Conservation (phyloP, 2,888 invertebrate species). For the Tinea trinotella region DNA sequence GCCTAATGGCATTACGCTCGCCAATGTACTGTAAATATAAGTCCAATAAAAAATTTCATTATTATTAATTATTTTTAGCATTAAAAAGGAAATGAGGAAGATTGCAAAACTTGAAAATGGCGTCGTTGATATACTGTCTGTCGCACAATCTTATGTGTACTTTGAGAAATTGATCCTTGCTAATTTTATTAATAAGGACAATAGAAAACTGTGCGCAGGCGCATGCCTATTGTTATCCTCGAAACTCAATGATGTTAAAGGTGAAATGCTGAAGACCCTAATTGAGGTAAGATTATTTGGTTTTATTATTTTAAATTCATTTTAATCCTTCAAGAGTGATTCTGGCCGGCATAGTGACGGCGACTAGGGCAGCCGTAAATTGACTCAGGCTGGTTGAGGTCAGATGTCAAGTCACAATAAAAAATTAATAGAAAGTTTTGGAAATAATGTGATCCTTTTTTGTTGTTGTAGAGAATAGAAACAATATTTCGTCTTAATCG, state of each 20-base stretch:
- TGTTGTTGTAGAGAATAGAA: constrained; percentile 92
- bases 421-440: no score
- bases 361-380: no score
- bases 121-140: constrained; percentile 87
- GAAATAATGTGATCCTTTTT: no score
- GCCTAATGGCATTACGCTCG: no score
- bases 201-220: constrained; percentile 95
- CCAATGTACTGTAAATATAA: no score
- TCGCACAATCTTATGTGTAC: constrained; percentile 98
- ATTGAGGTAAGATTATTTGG: constrained; percentile 92
- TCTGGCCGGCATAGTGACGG: no score
- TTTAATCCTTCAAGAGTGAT: no score
- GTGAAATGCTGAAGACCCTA: constrained; percentile 85
- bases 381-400: no score
- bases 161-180: constrained; percentile 96
- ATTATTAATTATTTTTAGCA: no score
- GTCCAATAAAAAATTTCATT: no score
- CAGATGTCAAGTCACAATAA: no score
- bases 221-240: constrained; percentile 95
- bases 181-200: constrained; percentile 93
- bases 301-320: no score
- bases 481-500: constrained; percentile 90
- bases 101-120: constrained; percentile 89
- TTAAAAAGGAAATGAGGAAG: constrained; percentile 96
- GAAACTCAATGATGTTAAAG: constrained; percentile 97